phyloP scores from a whole-genome alignment of 2,797 vertebrate species.

The Botia kubotai region DNA sequence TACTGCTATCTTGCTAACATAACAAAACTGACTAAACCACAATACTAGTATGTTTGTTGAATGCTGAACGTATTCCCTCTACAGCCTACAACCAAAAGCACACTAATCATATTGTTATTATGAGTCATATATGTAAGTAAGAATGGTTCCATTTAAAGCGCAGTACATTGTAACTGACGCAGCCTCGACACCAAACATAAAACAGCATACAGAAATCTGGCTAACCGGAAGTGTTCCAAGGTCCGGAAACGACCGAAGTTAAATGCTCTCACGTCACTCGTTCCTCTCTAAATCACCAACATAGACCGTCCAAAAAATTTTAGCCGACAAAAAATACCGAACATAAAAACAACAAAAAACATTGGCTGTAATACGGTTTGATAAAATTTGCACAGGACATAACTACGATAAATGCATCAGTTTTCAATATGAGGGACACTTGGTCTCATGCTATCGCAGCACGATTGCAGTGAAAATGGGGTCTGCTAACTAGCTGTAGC shows the following conservation, averaged over 20 bases:
- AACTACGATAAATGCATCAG: conserved; percentile 14
- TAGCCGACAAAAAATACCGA: conserved; percentile 68
- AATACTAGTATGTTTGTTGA: background rate
- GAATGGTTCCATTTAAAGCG: too few species aligned
- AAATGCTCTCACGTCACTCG: conserved; percentile 83
- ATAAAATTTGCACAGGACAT: conserved; percentile 36
- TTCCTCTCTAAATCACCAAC: conserved; percentile 75
- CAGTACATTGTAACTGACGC: background rate
- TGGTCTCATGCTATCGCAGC: conserved; percentile 63
- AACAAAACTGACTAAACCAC: background rate
- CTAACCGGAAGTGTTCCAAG: conserved; percentile 81
- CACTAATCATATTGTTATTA: background rate
- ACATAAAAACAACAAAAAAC: conserved; percentile 52
- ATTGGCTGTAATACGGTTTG: conserved; percentile 43
- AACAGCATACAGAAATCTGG: conserved; percentile 48
- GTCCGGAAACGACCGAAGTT: conserved; percentile 83
- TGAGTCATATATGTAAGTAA: background rate
- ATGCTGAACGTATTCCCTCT: background rate
- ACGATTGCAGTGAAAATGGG: conserved; percentile 69
- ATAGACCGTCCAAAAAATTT: conserved; percentile 71
- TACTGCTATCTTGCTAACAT: background rate
- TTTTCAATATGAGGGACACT: conserved; percentile 58
- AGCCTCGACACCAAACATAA: background rate
- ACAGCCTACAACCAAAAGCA: background rate
- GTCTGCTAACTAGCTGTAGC: conserved; percentile 65